A percentile compares a stretch with the other conserved stretches of the same genome.
Evolutionary conservation across 2,113 vertebrate genomes (phyloP).

Genomic region (Rhinoptilus africanus): DNA sequence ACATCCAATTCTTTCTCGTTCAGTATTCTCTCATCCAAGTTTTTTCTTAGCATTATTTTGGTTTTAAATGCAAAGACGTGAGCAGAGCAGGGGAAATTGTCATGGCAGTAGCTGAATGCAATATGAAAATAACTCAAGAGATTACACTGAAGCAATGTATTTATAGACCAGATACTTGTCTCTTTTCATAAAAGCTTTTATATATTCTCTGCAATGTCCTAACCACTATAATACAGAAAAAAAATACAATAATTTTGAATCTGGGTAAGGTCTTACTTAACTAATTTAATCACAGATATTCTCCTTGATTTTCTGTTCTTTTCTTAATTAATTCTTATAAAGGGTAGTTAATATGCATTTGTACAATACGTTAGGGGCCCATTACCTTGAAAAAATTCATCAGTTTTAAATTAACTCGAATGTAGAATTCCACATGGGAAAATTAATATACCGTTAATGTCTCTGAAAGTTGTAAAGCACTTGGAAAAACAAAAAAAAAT

Average conservation of each 20-base stretch:
- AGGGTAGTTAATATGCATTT: not conserved
- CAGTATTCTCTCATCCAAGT: not conserved
- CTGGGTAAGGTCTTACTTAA: not conserved
- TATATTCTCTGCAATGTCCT: not conserved
- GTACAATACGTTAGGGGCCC: not conserved
- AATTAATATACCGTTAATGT: not conserved
- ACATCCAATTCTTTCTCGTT: not conserved
- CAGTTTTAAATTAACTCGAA: slow-evolving; percentile 25
- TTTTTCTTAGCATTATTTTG: not conserved
- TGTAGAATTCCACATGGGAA: not conserved
- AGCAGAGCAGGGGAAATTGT: not conserved
- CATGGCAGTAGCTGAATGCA: not conserved
- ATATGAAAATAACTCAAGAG: slow-evolving; percentile 12
- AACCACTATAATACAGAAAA: not conserved
- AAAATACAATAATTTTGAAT: not conserved
- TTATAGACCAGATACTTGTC: not conserved
- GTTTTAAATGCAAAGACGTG: not conserved
- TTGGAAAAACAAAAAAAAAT: not conserved
- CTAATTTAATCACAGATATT: not conserved
- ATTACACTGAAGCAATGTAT: not conserved
- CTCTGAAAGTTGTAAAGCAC: not conserved
- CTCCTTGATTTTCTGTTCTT: not conserved
- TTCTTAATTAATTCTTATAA: slow-evolving; percentile 4
- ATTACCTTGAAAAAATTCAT: not conserved
- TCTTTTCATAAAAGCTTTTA: not conserved